Conservation (phyloP, 2,888 invertebrate genomes). For the Ptilodon capucinus region DNA sequence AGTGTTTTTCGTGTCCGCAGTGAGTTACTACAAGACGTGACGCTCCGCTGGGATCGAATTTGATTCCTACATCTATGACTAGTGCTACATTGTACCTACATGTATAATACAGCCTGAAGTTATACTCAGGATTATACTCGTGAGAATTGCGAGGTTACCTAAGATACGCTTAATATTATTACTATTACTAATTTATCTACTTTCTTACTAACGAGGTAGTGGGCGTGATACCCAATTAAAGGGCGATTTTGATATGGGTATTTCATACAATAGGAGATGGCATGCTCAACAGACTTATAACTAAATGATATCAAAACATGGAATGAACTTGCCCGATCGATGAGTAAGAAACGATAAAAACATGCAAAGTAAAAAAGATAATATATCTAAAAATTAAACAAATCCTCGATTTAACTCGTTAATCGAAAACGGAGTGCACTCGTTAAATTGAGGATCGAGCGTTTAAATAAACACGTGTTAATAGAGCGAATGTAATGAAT, state of each 20-base stretch:
- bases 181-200: constrained; percentile 5
- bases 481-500: constrained; percentile 77
- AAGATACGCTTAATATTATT: constrained; percentile 2
- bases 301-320: constrained; percentile 18
- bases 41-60: background rate
- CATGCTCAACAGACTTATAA: constrained; percentile 18
- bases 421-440: constrained; percentile 1
- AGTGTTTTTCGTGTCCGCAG: background rate
- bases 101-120: constrained; percentile 11
- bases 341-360: constrained; percentile 54
- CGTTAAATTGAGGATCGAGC: constrained; percentile 58
- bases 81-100: constrained; percentile 28
- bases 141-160: background rate
- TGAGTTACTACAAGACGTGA: background rate
- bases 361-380: constrained; percentile 71
- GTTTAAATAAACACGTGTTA: constrained; percentile 68
- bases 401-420: constrained; percentile 53
- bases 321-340: constrained; percentile 27
- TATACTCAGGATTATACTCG: background rate
- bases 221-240: constrained; percentile 27
- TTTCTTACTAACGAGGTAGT: constrained; percentile 31
- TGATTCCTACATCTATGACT: constrained; percentile 13
- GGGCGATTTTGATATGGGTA: constrained; percentile 5
- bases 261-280: background rate
- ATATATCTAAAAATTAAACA: constrained; percentile 43